Percentiles rank a stretch among this genome's conserved stretches.
phyloP scores from a whole-genome alignment of 1,140 invertebrate genomes.

The Zaprionus taronus region DNA sequence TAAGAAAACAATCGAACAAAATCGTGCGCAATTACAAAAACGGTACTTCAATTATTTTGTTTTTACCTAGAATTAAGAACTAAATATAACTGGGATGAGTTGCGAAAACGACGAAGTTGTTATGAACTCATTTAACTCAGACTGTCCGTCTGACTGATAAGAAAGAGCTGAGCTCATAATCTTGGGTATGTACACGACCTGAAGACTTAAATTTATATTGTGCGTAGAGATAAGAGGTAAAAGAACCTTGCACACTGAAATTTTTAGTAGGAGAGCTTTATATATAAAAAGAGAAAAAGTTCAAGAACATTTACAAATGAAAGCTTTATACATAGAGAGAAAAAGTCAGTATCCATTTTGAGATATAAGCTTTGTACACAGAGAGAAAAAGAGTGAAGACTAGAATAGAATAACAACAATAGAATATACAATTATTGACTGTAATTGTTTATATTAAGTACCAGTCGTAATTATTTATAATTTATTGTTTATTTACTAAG shows the following conservation, averaged over 20 bases:
- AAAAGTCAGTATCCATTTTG: neutral
- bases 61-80: constrained; percentile 7
- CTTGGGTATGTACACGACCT: neutral
- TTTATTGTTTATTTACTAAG: neutral
- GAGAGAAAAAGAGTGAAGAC: no score
- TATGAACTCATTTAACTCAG: neutral
- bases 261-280: neutral
- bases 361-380: neutral
- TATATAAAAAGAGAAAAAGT: neutral
- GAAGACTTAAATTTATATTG: neutral
- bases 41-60: constrained; percentile 19
- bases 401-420: neutral
- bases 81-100: neutral
- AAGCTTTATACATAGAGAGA: no score
- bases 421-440: neutral
- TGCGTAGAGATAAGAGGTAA: neutral
- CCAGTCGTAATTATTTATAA: neutral
- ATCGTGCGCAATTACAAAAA: constrained; percentile 44
- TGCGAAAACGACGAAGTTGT: constrained; percentile 11
- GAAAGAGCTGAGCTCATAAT: neutral
- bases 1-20: constrained; percentile 27
- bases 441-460: neutral
- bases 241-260: neutral
- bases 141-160: constrained; percentile 22
- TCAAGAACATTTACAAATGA: no score